phyloP scores from a whole-genome alignment of 2,797 vertebrate genomes.

The Pteropus rufus region DNA sequence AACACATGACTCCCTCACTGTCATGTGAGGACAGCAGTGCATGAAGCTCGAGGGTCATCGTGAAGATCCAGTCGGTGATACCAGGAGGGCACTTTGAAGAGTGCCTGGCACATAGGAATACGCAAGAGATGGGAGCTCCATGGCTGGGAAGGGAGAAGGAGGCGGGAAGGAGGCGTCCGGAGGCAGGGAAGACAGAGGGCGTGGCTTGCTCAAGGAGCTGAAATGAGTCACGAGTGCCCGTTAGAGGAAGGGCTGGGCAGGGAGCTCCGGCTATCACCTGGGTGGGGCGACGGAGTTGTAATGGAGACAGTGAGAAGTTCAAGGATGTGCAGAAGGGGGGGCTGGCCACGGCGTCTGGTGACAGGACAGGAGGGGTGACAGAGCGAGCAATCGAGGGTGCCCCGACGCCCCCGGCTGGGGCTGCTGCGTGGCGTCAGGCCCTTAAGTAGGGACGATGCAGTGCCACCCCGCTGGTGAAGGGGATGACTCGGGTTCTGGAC shows the following conservation, averaged over 20 bases:
- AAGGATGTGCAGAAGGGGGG: accelerated
- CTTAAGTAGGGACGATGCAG: accelerated
- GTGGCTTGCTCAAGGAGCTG: accelerated
- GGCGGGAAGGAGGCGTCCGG: accelerated
- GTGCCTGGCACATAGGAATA: accelerated
- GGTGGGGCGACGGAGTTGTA: accelerated
- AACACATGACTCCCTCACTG: accelerated
- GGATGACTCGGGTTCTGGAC: accelerated
- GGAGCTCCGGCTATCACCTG: background rate
- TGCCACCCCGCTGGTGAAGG: accelerated
- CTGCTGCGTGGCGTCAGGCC: accelerated
- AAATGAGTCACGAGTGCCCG: accelerated
- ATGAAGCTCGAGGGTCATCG: accelerated
- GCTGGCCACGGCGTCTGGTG: accelerated
- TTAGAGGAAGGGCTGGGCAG: background rate
- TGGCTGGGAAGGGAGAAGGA: no score
- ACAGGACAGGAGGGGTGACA: background rate
- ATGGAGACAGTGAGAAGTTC: accelerated
- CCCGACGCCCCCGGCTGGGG: accelerated
- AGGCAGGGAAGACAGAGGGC: accelerated
- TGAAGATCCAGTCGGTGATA: background rate
- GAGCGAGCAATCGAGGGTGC: accelerated
- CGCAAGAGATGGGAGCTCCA: accelerated
- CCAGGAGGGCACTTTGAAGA: background rate
- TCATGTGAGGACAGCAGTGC: accelerated